phyloP scores from a whole-genome alignment of 2,113 vertebrate genomes.

The Pomatorhinus ruficollis region DNA sequence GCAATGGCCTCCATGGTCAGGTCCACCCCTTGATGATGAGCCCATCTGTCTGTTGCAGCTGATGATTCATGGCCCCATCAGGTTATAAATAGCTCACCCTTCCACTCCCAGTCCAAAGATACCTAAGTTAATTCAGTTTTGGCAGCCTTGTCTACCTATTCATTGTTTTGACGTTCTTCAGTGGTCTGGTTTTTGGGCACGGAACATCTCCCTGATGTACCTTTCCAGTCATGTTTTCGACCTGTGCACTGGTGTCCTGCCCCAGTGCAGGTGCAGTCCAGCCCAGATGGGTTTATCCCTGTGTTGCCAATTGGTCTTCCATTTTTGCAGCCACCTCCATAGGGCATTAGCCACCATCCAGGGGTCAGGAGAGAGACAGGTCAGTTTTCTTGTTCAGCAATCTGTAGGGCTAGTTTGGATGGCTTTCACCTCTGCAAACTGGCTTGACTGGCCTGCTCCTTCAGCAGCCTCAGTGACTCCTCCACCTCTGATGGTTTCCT shows the following conservation, averaged over 20 bases:
- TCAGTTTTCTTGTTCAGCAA: fast-evolving
- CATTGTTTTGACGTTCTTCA: neutral
- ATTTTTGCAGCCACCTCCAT: neutral
- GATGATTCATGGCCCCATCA: neutral
- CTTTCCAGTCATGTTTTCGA: neutral
- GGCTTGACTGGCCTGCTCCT: fast-evolving
- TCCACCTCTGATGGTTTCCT: neutral
- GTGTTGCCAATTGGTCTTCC: neutral
- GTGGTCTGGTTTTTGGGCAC: fast-evolving
- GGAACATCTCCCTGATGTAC: neutral
- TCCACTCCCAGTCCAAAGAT: neutral
- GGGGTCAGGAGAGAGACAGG: neutral
- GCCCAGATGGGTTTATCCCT: neutral
- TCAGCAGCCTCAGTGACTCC: neutral
- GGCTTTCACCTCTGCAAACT: neutral
- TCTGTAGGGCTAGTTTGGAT: neutral
- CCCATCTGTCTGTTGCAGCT: neutral
- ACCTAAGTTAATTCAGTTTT: neutral
- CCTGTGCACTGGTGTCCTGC: neutral
- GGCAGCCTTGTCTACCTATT: neutral
- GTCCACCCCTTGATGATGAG: neutral
- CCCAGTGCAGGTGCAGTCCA: neutral
- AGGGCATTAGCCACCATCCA: neutral
- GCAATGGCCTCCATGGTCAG: neutral
- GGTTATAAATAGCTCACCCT: neutral